Evolutionary conservation across 2,797 vertebrate genomes (phyloP), one percentile per base, ranked within the genome.

Genomic region (Chrosomus eos): DNA sequence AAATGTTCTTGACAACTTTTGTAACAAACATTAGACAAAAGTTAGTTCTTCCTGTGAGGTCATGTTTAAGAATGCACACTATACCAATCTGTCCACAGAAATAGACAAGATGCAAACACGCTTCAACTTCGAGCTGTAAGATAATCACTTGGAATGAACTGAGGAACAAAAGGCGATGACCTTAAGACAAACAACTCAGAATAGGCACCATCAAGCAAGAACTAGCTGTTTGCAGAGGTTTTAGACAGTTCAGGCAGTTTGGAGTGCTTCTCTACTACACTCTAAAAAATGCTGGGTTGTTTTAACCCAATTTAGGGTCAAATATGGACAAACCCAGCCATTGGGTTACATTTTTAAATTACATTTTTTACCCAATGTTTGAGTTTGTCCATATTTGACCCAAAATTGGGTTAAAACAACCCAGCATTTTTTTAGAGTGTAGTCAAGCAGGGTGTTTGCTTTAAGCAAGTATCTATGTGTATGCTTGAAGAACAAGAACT

Each of bases 231-330:
- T 7, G 28, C 60, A 45, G 58, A 88, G 82, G 67, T 79, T 48
- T 80, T 51, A 76, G 58, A 80, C 5, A 83, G 70, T 84, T 72
- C 74, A 71, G 55, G 70, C 83, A 75, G 68, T 82, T 88, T 83
- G 90, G 91, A 93, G 92, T 94, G 92, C 91, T 92, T 91, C 88
- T 83, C 90, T 90, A 90, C 92, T 92, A n/a, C n/a, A n/a, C n/a
- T n/a, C n/a, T n/a, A n/a, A n/a, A n/a, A n/a, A n/a, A n/a, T n/a
- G n/a, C n/a, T n/a, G n/a, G n/a, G n/a, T n/a, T n/a, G n/a, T n/a
- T n/a, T n/a, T n/a, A n/a, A n/a, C n/a, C n/a, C n/a, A n/a, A n/a
- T n/a, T n/a, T n/a, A n/a, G n/a, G n/a, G n/a, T n/a, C n/a, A n/a
- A n/a, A n/a, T n/a, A n/a, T n/a, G n/a, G n/a, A n/a, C n/a, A n/a